phyloP scores from a whole-genome alignment of 2,113 vertebrate species.

The Polypterus bichir region DNA sequence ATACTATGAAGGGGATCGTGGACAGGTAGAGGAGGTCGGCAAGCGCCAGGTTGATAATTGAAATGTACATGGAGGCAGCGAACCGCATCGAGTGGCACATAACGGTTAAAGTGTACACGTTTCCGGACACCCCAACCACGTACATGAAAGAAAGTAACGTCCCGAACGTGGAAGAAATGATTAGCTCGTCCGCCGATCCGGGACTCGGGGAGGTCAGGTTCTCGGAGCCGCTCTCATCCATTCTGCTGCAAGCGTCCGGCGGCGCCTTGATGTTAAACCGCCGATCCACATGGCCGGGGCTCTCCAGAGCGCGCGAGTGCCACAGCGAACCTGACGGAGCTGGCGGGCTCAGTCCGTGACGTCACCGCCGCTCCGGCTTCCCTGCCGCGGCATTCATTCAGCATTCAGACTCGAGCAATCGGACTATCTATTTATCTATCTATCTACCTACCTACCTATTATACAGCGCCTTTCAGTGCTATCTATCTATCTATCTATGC shows the following conservation, averaged over 20 bases:
- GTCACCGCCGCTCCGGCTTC: neutral
- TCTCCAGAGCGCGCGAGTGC: neutral
- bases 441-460: too few species aligned
- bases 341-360: neutral
- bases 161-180: conserved; percentile 71
- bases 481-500: too few species aligned
- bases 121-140: conserved; percentile 68
- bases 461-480: too few species aligned
- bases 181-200: conserved; percentile 45
- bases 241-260: conserved; percentile 13
- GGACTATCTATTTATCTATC: too few species aligned
- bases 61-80: conserved; percentile 77
- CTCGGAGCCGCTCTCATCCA: conserved; percentile 37
- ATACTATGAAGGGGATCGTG: conserved; percentile 83
- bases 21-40: conserved; percentile 84
- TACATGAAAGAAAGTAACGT: conserved; percentile 72
- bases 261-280: too few species aligned
- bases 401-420: too few species aligned
- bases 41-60: conserved; percentile 78
- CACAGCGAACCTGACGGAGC: neutral
- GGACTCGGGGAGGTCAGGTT: conserved; percentile 22
- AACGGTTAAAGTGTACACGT: conserved; percentile 78
- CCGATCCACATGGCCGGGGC: neutral
- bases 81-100: conserved; percentile 77
- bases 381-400: too few species aligned